Percentiles rank a stretch among this genome's conserved stretches.
phyloP scores from a whole-genome alignment of 2,888 invertebrate species.

The Odontomyia ornata region DNA sequence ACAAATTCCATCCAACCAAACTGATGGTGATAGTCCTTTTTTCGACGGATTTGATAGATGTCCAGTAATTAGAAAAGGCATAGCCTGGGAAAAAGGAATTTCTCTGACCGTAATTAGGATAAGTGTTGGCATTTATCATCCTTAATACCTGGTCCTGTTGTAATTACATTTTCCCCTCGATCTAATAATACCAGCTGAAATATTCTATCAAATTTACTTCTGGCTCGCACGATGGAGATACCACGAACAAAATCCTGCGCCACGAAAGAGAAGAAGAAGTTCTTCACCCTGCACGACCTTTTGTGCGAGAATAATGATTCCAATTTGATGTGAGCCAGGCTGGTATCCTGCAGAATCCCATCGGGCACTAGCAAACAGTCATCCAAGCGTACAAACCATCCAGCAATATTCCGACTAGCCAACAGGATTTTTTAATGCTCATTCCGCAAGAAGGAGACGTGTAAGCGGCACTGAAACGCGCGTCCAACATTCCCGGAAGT shows the following conservation, averaged over 20 bases:
- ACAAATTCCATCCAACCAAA: neutral
- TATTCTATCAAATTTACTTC: conserved; percentile 41
- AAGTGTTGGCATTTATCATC: conserved; percentile 44
- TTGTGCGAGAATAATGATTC: neutral
- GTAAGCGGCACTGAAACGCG: neutral
- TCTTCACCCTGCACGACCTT: neutral
- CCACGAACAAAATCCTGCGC: neutral
- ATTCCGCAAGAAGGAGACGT: neutral
- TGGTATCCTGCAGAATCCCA: neutral
- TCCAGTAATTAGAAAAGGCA: conserved; percentile 42
- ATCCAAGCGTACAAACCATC: no score
- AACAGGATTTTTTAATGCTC: neutral
- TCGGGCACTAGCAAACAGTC: no score
- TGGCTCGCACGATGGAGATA: neutral
- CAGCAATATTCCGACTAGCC: no score
- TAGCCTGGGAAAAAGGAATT: conserved; percentile 26
- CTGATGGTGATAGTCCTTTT: conserved; percentile 24
- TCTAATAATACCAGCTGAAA: conserved; percentile 39
- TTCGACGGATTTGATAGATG: conserved; percentile 40
- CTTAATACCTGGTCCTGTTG: conserved; percentile 40
- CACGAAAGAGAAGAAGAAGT: neutral
- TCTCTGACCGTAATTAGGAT: conserved; percentile 44
- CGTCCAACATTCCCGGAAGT: neutral
- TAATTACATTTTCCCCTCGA: conserved; percentile 40
- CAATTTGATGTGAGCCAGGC: neutral